Conservation (phyloP, 2,113 vertebrate species). For the Sinocyclocheilus maitianheensis region DNA sequence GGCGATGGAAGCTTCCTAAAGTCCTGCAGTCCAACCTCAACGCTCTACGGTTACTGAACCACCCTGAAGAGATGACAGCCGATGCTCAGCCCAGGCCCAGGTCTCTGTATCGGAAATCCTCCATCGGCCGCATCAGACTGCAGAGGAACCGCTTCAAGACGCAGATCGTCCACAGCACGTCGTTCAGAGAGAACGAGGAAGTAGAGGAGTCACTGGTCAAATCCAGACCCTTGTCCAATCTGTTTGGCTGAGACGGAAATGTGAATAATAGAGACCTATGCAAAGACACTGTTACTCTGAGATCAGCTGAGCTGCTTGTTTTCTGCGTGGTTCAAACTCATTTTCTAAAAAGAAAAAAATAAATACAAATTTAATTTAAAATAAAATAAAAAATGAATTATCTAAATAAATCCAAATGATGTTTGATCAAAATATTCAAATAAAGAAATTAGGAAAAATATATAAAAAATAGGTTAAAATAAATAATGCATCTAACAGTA, state of each 20-base stretch:
- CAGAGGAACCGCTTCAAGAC: conserved; percentile 88
- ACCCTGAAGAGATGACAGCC: conserved; percentile 63
- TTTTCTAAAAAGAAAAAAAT: too few species aligned
- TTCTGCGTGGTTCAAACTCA: too few species aligned
- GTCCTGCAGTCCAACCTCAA: conserved; percentile 86
- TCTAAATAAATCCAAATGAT: too few species aligned
- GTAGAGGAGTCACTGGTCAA: conserved; percentile 77
- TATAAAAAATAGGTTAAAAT: too few species aligned
- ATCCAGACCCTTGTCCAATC: conserved; percentile 88
- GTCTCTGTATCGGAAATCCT: conserved; percentile 82
- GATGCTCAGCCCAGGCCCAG: conserved; percentile 69
- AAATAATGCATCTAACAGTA: too few species aligned
- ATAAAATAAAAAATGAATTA: too few species aligned
- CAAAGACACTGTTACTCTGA: neutral
- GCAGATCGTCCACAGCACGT: conserved; percentile 92
- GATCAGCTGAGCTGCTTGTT: neutral
- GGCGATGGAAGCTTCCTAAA: conserved; percentile 84
- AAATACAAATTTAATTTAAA: too few species aligned
- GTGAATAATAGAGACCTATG: neutral
- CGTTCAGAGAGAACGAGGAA: conserved; percentile 81
- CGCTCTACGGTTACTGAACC: conserved; percentile 79
- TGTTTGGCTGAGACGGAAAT: conserved; percentile 82
- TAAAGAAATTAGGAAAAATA: too few species aligned
- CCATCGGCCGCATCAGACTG: conserved; percentile 84
- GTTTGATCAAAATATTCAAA: too few species aligned